phyloP scores from a whole-genome alignment of 2,113 vertebrate genomes.

The Onychostoma macrolepis region DNA sequence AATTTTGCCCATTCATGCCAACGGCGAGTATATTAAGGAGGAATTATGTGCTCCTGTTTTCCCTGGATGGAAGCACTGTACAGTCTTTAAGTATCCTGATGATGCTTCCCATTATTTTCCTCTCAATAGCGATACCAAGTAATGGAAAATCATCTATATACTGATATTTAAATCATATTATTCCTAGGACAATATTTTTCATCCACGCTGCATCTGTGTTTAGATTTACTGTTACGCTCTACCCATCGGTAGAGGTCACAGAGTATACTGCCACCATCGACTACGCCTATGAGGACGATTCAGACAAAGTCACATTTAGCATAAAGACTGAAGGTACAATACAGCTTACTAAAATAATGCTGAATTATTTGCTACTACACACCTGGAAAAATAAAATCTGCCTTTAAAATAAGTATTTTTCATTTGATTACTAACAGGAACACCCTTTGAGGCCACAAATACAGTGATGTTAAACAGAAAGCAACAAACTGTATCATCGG shows the following conservation, averaged over 20 bases:
- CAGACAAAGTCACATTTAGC: constrained; percentile 80
- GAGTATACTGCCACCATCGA: constrained; percentile 83
- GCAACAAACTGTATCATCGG: constrained; percentile 75
- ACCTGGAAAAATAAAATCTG: neutral
- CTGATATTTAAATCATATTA: neutral
- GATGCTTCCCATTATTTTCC: constrained; percentile 82
- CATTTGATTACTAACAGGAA: constrained; percentile 68
- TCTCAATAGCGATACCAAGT: constrained; percentile 86
- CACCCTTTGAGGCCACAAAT: constrained; percentile 75
- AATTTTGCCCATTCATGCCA: constrained; percentile 74
- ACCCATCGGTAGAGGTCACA: constrained; percentile 81
- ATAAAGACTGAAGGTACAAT: constrained; percentile 84
- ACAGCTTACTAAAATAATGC: neutral
- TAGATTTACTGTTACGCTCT: constrained; percentile 82
- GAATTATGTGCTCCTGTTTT: constrained; percentile 79
- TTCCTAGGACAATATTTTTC: neutral
- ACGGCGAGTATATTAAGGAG: constrained; percentile 65
- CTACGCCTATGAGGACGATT: constrained; percentile 75
- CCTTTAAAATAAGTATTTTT: neutral
- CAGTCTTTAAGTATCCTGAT: constrained; percentile 73
- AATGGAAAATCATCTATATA: constrained; percentile 43
- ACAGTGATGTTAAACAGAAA: constrained; percentile 82
- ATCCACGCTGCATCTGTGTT: neutral
- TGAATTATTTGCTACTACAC: neutral
- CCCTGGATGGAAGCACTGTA: constrained; percentile 83